Evolutionary conservation across 2,797 vertebrate species (phyloP).

Genomic region (Tapera naevia): DNA sequence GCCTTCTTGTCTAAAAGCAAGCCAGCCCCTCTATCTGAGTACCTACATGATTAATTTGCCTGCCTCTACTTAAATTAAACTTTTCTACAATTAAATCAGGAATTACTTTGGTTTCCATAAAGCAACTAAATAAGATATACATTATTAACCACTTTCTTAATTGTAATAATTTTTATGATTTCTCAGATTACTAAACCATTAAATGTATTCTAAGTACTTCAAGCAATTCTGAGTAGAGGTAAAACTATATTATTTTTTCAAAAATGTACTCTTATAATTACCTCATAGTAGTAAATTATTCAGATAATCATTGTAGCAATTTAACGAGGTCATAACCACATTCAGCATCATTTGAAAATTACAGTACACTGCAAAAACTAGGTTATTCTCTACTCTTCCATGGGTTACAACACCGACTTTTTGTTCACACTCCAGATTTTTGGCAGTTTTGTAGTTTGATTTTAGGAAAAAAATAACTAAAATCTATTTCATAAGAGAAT

Average conservation of each 20-base stretch:
- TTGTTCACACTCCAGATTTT: background rate
- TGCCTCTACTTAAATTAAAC: background rate
- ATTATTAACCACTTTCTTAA: conserved; percentile 54
- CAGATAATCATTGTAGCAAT: conserved; percentile 38
- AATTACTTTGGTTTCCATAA: conserved; percentile 35
- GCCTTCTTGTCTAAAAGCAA: background rate
- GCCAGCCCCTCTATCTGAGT: background rate
- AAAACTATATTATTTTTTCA: background rate
- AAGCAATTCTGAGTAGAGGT: background rate
- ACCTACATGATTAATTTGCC: background rate
- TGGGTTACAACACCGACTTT: background rate
- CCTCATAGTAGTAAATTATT: conserved; percentile 15
- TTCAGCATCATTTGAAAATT: background rate
- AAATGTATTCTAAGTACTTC: conserved; percentile 42
- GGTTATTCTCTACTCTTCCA: background rate
- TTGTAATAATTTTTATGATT: conserved; percentile 23
- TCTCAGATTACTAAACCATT: background rate
- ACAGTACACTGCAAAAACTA: background rate
- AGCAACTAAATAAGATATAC: background rate
- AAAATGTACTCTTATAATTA: conserved; percentile 12
- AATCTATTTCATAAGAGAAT: background rate
- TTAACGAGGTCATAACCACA: conserved; percentile 32
- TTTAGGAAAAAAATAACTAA: background rate
- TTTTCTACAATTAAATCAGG: conserved; percentile 39
- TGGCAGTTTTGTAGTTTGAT: background rate